Percentiles rank a stretch among this genome's conserved stretches.
phyloP scores from a whole-genome alignment of 2,797 vertebrate species.

The Myotis pilosus region DNA sequence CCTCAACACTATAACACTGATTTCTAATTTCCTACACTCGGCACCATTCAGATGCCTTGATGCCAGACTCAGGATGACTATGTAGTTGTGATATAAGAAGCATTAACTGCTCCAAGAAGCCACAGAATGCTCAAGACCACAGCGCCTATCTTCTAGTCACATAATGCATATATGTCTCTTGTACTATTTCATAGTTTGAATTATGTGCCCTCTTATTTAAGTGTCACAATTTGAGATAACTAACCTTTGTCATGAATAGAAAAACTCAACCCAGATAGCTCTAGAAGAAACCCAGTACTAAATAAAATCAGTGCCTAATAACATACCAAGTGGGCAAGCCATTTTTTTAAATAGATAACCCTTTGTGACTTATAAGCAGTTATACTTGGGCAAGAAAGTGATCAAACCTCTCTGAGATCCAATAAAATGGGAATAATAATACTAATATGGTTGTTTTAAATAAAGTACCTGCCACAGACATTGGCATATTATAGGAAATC shows the following conservation, averaged over 20 bases:
- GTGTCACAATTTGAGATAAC: background rate
- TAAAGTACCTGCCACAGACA: background rate
- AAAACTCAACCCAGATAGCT: background rate
- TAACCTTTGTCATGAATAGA: background rate
- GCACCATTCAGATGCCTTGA: background rate
- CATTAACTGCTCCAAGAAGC: background rate
- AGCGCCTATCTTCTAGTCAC: background rate
- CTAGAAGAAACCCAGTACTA: conserved; percentile 4
- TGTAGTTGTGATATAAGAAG: background rate
- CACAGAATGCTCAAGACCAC: background rate
- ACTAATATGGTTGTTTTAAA: background rate
- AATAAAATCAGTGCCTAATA: background rate
- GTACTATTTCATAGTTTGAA: background rate
- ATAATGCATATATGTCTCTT: background rate
- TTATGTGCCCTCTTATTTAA: background rate
- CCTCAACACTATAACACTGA: background rate
- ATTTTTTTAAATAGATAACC: background rate
- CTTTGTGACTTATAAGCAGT: background rate
- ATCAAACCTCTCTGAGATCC: background rate
- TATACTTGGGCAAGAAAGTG: background rate
- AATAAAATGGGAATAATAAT: background rate
- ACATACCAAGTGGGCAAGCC: background rate
- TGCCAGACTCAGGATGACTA: background rate
- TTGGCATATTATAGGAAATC: background rate
- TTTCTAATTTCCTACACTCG: background rate